phyloP scores from a whole-genome alignment of 2,888 invertebrate species.

The Eupithecia abbreviata region DNA sequence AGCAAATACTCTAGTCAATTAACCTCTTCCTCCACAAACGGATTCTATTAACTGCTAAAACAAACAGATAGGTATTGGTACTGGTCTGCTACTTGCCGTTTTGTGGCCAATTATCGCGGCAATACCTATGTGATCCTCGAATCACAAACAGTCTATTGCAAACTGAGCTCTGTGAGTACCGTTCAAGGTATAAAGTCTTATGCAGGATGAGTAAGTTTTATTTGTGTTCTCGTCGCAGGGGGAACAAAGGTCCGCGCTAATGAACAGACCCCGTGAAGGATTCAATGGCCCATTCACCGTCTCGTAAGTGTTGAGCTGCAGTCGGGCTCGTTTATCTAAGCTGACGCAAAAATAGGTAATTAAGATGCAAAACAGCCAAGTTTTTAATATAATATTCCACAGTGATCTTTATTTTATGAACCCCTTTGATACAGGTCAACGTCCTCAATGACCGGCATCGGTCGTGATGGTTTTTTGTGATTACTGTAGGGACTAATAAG shows the following conservation, averaged over 20 bases:
- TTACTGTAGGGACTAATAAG: not conserved
- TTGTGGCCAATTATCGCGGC: slow-evolving; percentile 24
- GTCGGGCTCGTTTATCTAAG: slow-evolving; percentile 30
- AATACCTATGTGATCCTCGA: slow-evolving; percentile 10
- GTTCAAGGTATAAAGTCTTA: slow-evolving; percentile 9
- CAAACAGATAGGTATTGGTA: slow-evolving; percentile 17
- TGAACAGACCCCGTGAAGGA: slow-evolving; percentile 49
- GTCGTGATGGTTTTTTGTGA: not conserved
- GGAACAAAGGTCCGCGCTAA: slow-evolving; percentile 56
- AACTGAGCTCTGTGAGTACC: slow-evolving; percentile 1
- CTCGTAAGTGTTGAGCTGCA: slow-evolving; percentile 24
- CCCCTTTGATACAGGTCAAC: not conserved
- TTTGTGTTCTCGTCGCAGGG: slow-evolving; percentile 24
- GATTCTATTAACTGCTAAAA: slow-evolving; percentile 16
- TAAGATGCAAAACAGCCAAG: not conserved
- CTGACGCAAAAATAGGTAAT: slow-evolving; percentile 23
- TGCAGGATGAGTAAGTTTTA: not conserved
- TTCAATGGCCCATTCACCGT: slow-evolving; percentile 46
- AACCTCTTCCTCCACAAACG: slow-evolving; percentile 25
- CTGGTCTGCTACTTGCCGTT: slow-evolving; percentile 20
- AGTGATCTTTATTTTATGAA: not conserved
- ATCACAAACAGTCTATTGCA: not conserved
- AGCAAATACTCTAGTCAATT: slow-evolving; percentile 14
- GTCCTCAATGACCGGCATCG: not conserved
- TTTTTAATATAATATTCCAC: not conserved